phyloP scores from a whole-genome alignment of 1,140 invertebrate genomes.

The Drosophila aff. region DNA sequence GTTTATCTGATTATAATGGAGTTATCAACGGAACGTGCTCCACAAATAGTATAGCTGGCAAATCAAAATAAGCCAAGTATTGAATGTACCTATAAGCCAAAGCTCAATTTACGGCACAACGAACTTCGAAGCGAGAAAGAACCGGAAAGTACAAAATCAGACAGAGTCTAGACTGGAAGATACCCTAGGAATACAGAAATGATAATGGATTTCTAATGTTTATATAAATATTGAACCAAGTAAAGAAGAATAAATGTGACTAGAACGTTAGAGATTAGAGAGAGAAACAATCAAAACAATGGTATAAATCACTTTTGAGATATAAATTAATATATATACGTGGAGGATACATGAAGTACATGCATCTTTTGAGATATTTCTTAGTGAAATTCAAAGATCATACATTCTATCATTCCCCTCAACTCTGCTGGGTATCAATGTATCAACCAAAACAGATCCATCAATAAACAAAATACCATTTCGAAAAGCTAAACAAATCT shows the following conservation, averaged over 20 bases:
- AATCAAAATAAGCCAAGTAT: slow-evolving; percentile 15
- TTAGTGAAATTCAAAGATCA: too few species aligned
- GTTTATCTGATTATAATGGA: slow-evolving; percentile 23
- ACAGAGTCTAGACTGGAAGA: not conserved
- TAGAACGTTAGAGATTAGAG: not conserved
- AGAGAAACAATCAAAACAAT: too few species aligned
- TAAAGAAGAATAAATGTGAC: not conserved
- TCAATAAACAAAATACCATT: slow-evolving; percentile 37
- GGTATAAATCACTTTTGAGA: not conserved
- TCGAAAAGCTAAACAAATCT: slow-evolving; percentile 46
- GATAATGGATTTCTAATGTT: not conserved
- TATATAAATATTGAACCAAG: not conserved
- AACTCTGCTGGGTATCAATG: slow-evolving; percentile 3
- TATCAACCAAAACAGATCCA: slow-evolving; percentile 25
- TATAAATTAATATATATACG: not conserved
- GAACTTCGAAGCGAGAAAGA: slow-evolving; percentile 15
- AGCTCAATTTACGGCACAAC: slow-evolving; percentile 15
- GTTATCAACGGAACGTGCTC: slow-evolving; percentile 26
- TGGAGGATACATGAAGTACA: not conserved
- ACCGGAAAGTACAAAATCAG: slow-evolving; percentile 1
- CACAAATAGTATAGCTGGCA: not conserved
- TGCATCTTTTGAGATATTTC: not conserved
- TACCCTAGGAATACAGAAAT: not conserved
- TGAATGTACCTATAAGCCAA: slow-evolving; percentile 6
- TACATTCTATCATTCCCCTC: not conserved